Conservation (phyloP, 2,113 vertebrate species). For the Callospermophilus lateralis region DNA sequence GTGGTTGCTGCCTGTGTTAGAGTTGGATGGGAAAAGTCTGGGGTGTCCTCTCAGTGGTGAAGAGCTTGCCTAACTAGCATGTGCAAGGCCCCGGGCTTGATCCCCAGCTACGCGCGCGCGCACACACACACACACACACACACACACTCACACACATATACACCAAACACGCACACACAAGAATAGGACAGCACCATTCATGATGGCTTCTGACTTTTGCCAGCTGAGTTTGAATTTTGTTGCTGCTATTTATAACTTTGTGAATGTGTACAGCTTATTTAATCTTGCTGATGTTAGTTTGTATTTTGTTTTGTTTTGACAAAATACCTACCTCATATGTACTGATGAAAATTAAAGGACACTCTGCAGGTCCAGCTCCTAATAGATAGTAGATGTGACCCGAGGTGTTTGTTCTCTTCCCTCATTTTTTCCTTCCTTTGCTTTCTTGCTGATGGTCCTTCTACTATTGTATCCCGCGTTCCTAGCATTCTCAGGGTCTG, state of each 20-base stretch:
- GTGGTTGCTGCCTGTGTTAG: neutral
- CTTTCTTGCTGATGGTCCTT: neutral
- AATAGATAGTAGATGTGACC: neutral
- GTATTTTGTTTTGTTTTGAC: neutral
- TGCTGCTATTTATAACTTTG: neutral
- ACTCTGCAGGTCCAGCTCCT: neutral
- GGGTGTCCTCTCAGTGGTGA: too few relatives aligned
- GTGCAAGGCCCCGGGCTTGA: too few relatives aligned
- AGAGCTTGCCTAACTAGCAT: too few relatives aligned
- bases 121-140: too few relatives aligned
- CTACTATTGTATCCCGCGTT: neutral
- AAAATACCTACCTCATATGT: neutral
- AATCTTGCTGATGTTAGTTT: neutral
- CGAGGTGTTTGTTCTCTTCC: neutral
- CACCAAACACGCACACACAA: too few relatives aligned
- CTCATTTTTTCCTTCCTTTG: neutral
- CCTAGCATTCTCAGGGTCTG: neutral
- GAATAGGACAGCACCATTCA: too few relatives aligned
- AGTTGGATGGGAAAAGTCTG: neutral
- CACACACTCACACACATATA: too few relatives aligned
- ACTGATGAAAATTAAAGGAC: neutral
- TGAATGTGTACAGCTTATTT: neutral
- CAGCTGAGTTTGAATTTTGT: slow-evolving; percentile 20
- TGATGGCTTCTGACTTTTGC: neutral
- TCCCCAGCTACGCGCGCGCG: too few relatives aligned